Conservation (phyloP, 2,888 invertebrate genomes). For the Cephus runcator region DNA sequence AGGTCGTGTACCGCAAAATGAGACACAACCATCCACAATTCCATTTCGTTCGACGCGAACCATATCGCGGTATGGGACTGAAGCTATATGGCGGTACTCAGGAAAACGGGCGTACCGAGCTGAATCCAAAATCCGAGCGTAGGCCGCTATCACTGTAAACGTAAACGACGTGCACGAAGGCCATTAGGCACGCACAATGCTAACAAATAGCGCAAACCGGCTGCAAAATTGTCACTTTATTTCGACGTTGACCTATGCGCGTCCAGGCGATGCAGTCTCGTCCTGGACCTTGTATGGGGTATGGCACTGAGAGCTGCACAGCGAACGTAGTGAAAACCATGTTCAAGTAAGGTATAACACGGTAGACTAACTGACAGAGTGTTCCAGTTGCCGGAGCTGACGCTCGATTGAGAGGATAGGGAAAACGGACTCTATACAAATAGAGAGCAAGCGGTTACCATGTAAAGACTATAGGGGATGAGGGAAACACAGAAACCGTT, state of each 20-base stretch:
- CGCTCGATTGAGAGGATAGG: not conserved
- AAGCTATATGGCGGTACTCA: not conserved
- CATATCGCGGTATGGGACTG: constrained; percentile 23
- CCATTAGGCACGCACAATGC: constrained; percentile 45
- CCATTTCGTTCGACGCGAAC: constrained; percentile 36
- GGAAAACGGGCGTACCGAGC: not conserved
- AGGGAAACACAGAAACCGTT: not conserved
- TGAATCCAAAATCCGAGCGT: not conserved
- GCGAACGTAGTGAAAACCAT: not conserved
- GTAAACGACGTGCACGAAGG: constrained; percentile 44
- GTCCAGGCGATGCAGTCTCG: not conserved
- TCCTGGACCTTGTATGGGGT: not conserved
- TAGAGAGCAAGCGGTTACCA: not conserved
- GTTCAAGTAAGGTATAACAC: not conserved
- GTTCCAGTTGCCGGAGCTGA: not conserved
- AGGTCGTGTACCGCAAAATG: constrained; percentile 37
- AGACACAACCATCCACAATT: constrained; percentile 32
- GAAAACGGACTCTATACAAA: not conserved
- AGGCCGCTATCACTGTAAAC: constrained; percentile 33
- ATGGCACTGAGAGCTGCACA: not conserved
- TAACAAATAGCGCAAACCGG: constrained; percentile 42
- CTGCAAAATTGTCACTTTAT: constrained; percentile 51
- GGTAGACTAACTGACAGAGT: not conserved
- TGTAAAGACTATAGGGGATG: not conserved
- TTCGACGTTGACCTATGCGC: constrained; percentile 36